Evolutionary conservation across 2,888 invertebrate species (phyloP), one percentile per base, ranked within the genome.

Genomic region (Phragmatobia fuliginosa): DNA sequence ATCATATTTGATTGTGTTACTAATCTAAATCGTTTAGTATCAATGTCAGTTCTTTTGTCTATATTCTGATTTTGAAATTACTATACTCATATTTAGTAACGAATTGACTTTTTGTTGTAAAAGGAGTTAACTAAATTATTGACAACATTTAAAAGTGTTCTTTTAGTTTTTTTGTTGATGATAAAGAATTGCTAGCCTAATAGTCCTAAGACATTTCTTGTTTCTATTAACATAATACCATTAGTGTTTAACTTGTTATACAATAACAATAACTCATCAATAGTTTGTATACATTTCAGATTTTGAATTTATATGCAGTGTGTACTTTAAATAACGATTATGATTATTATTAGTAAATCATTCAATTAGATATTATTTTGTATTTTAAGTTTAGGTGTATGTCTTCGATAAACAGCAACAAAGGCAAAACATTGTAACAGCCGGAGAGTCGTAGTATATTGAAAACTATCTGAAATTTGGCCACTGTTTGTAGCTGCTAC

Each of bases 401-500:
- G 61, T 75, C 66, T 73, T 72, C 66, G 67, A 78, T 63, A 70
- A 76, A 73, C 68, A 72, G 71, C 69, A 75, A 75, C 68, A 73
- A 69, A 60, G 71, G 83, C 82, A 81, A 82, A 84, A 83, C 60
- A 79, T 82, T 79, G 81, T 85, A 85, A 74, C 83, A 81, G 79
- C 76, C 61, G 74, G 72, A 60, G 66, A 66, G 62, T 70, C 60
- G 70, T 72, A 69, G 76, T 77, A 81, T 75, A 76, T 73, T 73
- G 70, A 74, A 79, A 68, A 70, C n/a, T 62, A 66, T 49, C 66
- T 38, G 58, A 56, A 62, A 70, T 66, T 68, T 73, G 72, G 67
- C 66, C 75, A 73, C 41, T 38, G 65, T 66, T n/a, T 32, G 67
- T 66, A 60, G 31, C 77, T 81, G 83, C 70, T 86, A 82, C 82